These are phyloP conservation scores for Hypomecis punctinalis DNA, from an alignment of 2,888 invertebrate genomes.

Conservation along the genomic window DNA sequence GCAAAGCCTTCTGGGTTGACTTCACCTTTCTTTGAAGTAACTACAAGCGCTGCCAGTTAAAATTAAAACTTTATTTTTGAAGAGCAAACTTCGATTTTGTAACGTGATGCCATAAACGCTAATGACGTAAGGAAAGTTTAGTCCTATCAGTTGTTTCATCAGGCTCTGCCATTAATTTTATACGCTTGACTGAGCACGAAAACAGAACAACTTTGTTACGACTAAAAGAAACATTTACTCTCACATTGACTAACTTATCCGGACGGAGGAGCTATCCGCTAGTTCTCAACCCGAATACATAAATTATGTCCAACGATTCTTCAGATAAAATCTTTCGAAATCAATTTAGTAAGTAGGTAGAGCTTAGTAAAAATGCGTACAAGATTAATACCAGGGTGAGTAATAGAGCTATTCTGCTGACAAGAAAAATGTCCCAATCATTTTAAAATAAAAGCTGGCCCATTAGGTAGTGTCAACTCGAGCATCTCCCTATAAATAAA, in stretches of 20 bases:
- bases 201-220: slow-evolving; percentile 61
- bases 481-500: slow-evolving; percentile 41
- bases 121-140: slow-evolving; percentile 52
- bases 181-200: slow-evolving; percentile 51
- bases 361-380: neutral
- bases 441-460: slow-evolving; percentile 25
- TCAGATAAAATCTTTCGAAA: neutral
- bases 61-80: slow-evolving; percentile 17
- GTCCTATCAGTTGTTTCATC: slow-evolving; percentile 54
- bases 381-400: neutral
- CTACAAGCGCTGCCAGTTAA: slow-evolving; percentile 14
- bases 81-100: slow-evolving; percentile 22
- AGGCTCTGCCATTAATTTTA: slow-evolving; percentile 61
- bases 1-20: slow-evolving; percentile 4
- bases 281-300: neutral
- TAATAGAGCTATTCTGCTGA: neutral
- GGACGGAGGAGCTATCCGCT: slow-evolving; percentile 9
- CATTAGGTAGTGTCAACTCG: slow-evolving; percentile 26
- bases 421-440: slow-evolving; percentile 7
- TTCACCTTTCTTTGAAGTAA: slow-evolving; percentile 15
- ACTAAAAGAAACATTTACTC: slow-evolving; percentile 47
- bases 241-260: slow-evolving; percentile 21
- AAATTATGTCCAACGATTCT: neutral
- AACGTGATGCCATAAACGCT: slow-evolving; percentile 48
- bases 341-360: neutral